phyloP scores from a whole-genome alignment of 2,797 vertebrate genomes.

The Agapornis canus region DNA sequence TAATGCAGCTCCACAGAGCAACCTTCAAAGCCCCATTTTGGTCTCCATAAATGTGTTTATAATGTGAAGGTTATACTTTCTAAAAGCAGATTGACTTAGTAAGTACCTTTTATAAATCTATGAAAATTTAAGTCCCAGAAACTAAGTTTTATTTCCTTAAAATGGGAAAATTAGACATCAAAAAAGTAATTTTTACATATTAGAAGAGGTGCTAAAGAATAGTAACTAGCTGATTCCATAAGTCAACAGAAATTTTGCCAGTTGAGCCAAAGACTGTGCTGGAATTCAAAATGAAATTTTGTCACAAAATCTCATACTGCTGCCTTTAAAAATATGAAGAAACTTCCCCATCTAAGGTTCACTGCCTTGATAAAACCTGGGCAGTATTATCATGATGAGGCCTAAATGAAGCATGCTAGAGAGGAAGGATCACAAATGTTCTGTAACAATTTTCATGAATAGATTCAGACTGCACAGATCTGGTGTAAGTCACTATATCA shows the following conservation, averaged over 20 bases:
- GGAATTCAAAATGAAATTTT: neutral
- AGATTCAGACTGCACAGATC: neutral
- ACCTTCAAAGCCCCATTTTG: neutral
- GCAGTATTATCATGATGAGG: fast-evolving
- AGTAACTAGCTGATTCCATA: neutral
- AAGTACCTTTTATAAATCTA: neutral
- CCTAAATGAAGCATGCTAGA: neutral
- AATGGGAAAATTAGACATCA: neutral
- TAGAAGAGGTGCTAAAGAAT: neutral
- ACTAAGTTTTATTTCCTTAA: neutral
- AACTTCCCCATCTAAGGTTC: neutral
- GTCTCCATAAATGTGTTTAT: neutral
- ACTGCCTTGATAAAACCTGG: neutral
- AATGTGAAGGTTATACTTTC: neutral
- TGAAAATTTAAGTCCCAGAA: neutral
- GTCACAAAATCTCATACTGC: neutral
- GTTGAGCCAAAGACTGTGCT: neutral
- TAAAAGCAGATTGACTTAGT: neutral
- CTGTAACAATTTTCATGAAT: neutral
- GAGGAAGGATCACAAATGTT: neutral
- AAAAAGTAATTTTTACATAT: neutral
- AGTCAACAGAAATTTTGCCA: neutral
- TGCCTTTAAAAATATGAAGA: neutral
- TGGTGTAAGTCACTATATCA: neutral
- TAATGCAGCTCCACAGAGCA: neutral